Evolutionary conservation across 2,888 invertebrate species (phyloP).

Genomic region (Protophormia terraenovae): DNA sequence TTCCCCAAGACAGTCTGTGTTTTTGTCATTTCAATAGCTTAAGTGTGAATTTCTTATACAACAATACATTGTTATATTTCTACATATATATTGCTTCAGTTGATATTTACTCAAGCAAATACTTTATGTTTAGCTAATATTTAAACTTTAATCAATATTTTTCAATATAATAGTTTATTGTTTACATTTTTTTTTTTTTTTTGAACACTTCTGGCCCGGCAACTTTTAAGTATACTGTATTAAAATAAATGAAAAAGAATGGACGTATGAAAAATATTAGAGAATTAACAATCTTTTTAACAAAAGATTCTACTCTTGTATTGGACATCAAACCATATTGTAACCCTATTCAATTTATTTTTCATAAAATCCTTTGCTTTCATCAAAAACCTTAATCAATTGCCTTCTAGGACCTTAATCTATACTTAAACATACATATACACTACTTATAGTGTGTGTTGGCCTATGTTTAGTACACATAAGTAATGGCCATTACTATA

Average conservation of each 20-base stretch:
- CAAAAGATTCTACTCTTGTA: slow-evolving; percentile 5
- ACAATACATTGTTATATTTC: neutral
- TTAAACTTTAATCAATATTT: slow-evolving; percentile 77
- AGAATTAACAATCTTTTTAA: slow-evolving; percentile 24
- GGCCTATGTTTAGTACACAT: neutral
- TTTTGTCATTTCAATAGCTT: neutral
- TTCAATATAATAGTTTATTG: neutral
- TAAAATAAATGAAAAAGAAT: neutral
- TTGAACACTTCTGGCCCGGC: neutral
- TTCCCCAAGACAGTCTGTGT: neutral
- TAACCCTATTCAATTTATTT: slow-evolving; percentile 18
- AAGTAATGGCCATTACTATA: neutral
- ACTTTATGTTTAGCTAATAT: slow-evolving; percentile 80
- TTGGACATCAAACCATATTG: slow-evolving; percentile 4
- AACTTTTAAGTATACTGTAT: slow-evolving; percentile 6
- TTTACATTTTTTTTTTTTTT: neutral
- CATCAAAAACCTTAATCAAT: slow-evolving; percentile 58
- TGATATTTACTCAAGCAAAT: slow-evolving; percentile 77
- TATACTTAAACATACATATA: slow-evolving; percentile 24
- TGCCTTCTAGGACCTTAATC: slow-evolving; percentile 44
- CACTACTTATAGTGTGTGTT: neutral
- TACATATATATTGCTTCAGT: slow-evolving; percentile 71
- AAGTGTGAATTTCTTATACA: neutral
- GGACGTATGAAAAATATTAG: neutral
- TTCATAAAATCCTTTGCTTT: slow-evolving; percentile 49